Base-by-base conservation (phyloP, 2,888 invertebrate species). In the Trichacis sp. region DNA sequence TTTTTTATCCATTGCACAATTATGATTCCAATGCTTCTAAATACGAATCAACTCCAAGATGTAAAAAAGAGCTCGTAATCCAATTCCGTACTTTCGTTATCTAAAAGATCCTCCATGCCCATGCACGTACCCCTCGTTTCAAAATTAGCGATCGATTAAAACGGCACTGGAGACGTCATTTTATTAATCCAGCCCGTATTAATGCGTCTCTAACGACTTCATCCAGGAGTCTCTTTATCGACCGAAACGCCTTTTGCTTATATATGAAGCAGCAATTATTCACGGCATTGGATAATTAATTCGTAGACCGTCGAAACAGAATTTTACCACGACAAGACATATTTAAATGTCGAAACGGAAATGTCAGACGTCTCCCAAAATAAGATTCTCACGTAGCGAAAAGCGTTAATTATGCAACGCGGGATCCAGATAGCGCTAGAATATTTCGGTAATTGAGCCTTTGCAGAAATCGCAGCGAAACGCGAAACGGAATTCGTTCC, bases 211-310 rank as follows among this genome's bases (percentile, higher is more conserved):
- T 43, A 49, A 59, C 64, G 59, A 62, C 64, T 64, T 64, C 62
- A 65, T 69, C 60, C 52, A 47, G 53, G 60, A 57, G 59, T 56
- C 68, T 65, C 63, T 65, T 63, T 65, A 68, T 68, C 68, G 64
- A 68, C 56, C 64, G 62, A 59, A 56, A 45, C 49, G 58, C 55
- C n/a, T 62, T 62, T 62, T 64, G 62, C 57, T 62, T 64, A 68
- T 68, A 60, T 55, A 68, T 63, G 64, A 54, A 57, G 43, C 36
- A 46, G 59, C 48, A 63, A 69, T 69, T 65, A 69, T 69, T 69
- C 68, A 63, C 68, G 57, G 52, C 57, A 53, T 47, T 59, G 59
- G 62, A 63, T 68, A 64, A 68, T 68, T 68, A 64, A 68, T 68
- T 62, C 62, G 53, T 58, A 68, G 56, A 59, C 56, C 68, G 45